phyloP scores from a whole-genome alignment of 1,140 invertebrate species.

The Bombus pascuorum region DNA sequence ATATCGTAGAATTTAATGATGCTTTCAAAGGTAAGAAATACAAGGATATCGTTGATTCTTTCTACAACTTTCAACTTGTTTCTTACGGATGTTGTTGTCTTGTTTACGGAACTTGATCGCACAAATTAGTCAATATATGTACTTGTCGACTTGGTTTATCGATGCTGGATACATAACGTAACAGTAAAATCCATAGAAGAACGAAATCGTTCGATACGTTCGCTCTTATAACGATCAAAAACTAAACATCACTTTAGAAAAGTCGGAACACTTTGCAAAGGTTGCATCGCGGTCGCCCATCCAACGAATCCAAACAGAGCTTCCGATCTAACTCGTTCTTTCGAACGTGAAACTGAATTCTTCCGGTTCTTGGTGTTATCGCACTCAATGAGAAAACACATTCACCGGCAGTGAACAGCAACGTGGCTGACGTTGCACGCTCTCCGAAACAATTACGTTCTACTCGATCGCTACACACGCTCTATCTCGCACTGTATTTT shows the following conservation, averaged over 20 bases:
- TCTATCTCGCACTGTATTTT: neutral
- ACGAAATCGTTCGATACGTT: too few relatives aligned
- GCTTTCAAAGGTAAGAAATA: neutral
- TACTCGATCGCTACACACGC: neutral
- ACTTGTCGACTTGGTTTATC: too few relatives aligned
- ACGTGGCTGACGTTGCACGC: neutral
- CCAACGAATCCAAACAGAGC: neutral
- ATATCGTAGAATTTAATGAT: neutral
- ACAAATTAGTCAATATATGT: too few relatives aligned
- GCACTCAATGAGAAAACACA: neutral
- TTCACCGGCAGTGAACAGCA: neutral
- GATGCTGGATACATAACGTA: too few relatives aligned
- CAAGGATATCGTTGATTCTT: too few relatives aligned
- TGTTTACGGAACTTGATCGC: too few relatives aligned
- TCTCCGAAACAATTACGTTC: neutral
- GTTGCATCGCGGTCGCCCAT: too few relatives aligned
- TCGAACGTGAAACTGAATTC: neutral
- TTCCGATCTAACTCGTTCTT: neutral
- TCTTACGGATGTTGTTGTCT: too few relatives aligned
- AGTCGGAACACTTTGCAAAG: neutral
- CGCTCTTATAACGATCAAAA: too few relatives aligned
- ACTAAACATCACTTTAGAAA: too few relatives aligned
- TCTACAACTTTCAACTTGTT: too few relatives aligned
- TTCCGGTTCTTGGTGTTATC: neutral
- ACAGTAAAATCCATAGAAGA: too few relatives aligned